Evolutionary conservation across 2,797 vertebrate genomes (phyloP).

Genomic region (Tapirus indicus): DNA sequence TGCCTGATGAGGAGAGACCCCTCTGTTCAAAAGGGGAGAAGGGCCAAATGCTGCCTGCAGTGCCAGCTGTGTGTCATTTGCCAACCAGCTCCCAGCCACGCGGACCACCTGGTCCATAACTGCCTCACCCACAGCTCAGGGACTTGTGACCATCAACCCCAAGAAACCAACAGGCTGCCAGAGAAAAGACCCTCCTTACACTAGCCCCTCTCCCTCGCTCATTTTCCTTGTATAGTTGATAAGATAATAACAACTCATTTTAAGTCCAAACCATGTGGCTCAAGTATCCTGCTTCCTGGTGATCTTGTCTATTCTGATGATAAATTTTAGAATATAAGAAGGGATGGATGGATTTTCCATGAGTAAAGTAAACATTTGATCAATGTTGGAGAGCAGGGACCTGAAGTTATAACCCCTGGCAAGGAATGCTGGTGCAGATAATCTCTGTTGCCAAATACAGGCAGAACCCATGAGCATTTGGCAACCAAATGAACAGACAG

Average conservation of each 20-base stretch:
- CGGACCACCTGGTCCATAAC: too few relatives aligned
- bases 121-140: slow-evolving; percentile 21
- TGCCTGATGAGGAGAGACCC: neutral
- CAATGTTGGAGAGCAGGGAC: neutral
- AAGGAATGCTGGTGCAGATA: neutral
- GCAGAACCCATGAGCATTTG: neutral
- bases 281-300: neutral
- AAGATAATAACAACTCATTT: neutral
- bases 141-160: slow-evolving; percentile 40
- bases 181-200: slow-evolving; percentile 34
- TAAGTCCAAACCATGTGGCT: neutral
- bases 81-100: neutral
- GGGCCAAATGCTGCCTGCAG: neutral
- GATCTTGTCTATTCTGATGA: neutral
- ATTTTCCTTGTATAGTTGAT: slow-evolving; percentile 29
- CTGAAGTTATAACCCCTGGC: neutral
- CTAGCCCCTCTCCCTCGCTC: slow-evolving; percentile 6
- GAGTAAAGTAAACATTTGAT: neutral
- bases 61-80: neutral
- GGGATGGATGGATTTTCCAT: neutral
- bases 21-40: neutral
- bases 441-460: neutral
- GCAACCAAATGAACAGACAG: neutral
- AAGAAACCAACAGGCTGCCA: slow-evolving; percentile 31
- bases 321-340: neutral